Base-by-base conservation (phyloP, 2,797 vertebrate species). In the Ambastaia sidthimunki region DNA sequence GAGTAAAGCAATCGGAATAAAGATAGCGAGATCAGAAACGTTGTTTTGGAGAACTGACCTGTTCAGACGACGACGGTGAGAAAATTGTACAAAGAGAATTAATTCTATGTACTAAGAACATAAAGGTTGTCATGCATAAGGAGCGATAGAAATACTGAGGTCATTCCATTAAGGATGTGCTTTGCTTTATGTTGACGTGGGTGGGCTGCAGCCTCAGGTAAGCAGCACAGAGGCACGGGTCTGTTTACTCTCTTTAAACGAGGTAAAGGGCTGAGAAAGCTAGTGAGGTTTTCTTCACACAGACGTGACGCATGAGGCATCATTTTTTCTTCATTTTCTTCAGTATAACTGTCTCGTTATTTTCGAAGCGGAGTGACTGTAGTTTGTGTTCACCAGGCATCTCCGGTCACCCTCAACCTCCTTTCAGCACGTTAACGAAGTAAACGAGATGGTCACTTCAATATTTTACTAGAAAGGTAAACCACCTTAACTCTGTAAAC, bases 121-220 rank as follows among this genome's bases (percentile, higher is more conserved):
- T 87, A 70, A 83, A 93, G 86, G 87, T 60, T 87, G 83, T 90
- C 92, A 92, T 93, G 93, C 91, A 93, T 91, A 91, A 91, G 73
- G 84, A 88, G 85, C 87, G 78, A 71, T 90, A 91, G 85, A 92
- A 92, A 87, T 84, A 63, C 67, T 88, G 88, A 93, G 90, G 90
- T 94, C 85, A 88, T 91, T 93, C 88, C 88, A 89, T 87, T 89
- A 86, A 59, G 19, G 28, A 89, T 77, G 66, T 77, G 75, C 75
- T 70, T 62, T 31, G 2, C 12, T 10, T 2, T 59, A 23, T 18
- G 15, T 21, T 62, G 85, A 88, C 85, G 87, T 84, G 88, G 93
- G 92, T 92, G 69, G 83, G 85, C 86, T 85, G 85, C 78, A 88
- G 87, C 87, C 31, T 31, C 31, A 31, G 31, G 31, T 31, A 31